Evolutionary conservation across 2,888 invertebrate genomes (phyloP).

Genomic region (Lutraria lutraria): DNA sequence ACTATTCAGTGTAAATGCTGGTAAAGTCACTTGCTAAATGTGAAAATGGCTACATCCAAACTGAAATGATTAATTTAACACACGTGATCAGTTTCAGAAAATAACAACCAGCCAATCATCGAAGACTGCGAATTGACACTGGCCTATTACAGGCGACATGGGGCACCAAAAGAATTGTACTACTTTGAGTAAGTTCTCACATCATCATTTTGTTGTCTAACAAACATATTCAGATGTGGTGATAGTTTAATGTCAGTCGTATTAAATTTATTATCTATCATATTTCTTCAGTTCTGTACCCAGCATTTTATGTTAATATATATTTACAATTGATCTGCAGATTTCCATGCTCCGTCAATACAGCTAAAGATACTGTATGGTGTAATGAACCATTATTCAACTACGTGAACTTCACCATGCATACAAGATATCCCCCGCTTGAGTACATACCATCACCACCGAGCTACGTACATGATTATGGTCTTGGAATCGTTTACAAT

Average conservation of each 20-base stretch:
- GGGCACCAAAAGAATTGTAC: slow-evolving; percentile 6
- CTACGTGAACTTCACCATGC: slow-evolving; percentile 35
- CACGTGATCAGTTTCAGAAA: neutral
- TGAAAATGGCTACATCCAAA: too few relatives aligned
- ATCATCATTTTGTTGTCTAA: neutral
- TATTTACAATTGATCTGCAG: neutral
- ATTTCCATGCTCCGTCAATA: neutral
- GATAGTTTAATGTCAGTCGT: too few relatives aligned
- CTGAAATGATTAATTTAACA: too few relatives aligned
- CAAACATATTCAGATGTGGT: neutral
- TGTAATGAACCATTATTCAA: slow-evolving; percentile 39
- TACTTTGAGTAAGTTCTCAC: slow-evolving; percentile 4
- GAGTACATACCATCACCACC: slow-evolving; percentile 30
- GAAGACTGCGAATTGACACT: slow-evolving; percentile 29
- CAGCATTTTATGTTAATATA: too few relatives aligned
- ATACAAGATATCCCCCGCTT: slow-evolving; percentile 11
- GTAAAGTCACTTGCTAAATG: too few relatives aligned
- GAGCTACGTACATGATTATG: slow-evolving; percentile 11
- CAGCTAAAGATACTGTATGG: slow-evolving; percentile 22
- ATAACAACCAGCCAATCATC: slow-evolving; percentile 12
- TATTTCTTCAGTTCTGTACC: too few relatives aligned
- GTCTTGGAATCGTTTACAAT: slow-evolving; percentile 33
- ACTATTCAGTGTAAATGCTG: too few relatives aligned
- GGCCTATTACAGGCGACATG: slow-evolving; percentile 6
- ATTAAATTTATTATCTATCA: too few relatives aligned